Conservation (phyloP, 1,140 invertebrate species). For the Drosophila pruinosa region DNA sequence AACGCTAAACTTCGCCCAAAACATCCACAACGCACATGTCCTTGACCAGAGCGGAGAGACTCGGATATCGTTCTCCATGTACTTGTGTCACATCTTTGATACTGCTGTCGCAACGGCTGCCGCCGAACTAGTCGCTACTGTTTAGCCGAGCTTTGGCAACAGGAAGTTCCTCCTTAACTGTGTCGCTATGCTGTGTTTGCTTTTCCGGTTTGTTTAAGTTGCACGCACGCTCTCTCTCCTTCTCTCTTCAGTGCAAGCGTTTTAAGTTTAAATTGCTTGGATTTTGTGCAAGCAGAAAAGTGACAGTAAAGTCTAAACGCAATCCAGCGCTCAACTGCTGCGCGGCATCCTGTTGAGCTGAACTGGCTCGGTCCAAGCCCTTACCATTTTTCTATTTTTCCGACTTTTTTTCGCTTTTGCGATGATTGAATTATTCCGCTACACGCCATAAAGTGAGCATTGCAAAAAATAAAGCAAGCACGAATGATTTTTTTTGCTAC, state of each 20-base stretch:
- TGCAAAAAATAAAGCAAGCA: constrained; percentile 38
- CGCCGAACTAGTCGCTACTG: constrained; percentile 5
- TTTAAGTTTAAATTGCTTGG: constrained; percentile 77
- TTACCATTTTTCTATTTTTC: constrained; percentile 22
- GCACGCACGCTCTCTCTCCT: constrained; percentile 45
- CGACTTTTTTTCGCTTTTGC: constrained; percentile 59
- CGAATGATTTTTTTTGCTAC: constrained; percentile 4
- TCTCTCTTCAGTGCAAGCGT: constrained; percentile 61
- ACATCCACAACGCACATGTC: constrained; percentile 45
- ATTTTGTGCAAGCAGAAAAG: constrained; percentile 43
- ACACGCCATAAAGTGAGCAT: constrained; percentile 69
- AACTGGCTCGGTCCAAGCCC: not conserved
- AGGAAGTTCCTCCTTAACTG: constrained; percentile 78
- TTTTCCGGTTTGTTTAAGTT: constrained; percentile 79
- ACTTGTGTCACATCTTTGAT: constrained; percentile 48
- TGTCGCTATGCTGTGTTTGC: constrained; percentile 74
- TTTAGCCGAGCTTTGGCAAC: constrained; percentile 52
- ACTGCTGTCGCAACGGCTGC: constrained; percentile 3
- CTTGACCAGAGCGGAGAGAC: constrained; percentile 53
- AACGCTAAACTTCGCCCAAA: not conserved
- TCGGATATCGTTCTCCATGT: constrained; percentile 19
- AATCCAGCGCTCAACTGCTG: constrained; percentile 4
- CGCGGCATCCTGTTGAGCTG: not conserved
- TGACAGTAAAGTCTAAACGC: constrained; percentile 30
- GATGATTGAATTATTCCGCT: constrained; percentile 78